Conservation (phyloP, 2,113 vertebrate genomes). For the Motacilla alba region DNA sequence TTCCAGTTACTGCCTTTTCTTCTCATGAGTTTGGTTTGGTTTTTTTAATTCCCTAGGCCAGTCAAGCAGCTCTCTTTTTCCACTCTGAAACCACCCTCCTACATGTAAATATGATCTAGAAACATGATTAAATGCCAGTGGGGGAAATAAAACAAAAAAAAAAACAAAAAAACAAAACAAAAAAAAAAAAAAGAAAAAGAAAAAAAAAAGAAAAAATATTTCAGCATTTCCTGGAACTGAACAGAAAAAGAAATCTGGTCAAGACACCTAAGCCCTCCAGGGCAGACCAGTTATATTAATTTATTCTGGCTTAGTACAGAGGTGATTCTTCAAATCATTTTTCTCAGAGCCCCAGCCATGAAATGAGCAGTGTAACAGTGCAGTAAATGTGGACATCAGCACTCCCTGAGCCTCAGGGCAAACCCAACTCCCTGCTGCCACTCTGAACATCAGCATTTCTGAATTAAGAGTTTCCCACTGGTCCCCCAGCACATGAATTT, state of each 20-base stretch:
- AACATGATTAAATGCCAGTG: background rate
- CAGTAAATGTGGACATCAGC: background rate
- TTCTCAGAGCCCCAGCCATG: background rate
- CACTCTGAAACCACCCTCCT: background rate
- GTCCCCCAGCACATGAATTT: background rate
- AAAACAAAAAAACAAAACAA: too few relatives aligned
- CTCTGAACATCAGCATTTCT: background rate
- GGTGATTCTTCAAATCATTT: background rate
- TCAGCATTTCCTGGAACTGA: background rate
- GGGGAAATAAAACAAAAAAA: background rate
- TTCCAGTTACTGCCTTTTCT: background rate
- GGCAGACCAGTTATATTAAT: background rate
- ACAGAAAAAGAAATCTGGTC: background rate
- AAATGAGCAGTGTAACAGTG: fast-evolving
- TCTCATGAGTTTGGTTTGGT: background rate
- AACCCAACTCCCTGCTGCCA: background rate
- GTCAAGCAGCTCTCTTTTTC: background rate
- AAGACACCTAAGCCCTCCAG: background rate
- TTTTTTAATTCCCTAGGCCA: background rate
- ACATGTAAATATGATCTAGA: background rate
- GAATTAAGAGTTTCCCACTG: background rate
- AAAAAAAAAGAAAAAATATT: background rate
- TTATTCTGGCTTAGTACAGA: background rate
- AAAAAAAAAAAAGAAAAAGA: background rate
- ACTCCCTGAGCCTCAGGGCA: background rate